Percentiles rank a stretch among this genome's conserved stretches.
Evolutionary conservation across 2,113 vertebrate genomes (phyloP).

Genomic region (Thalassarche chlororhynchos): DNA sequence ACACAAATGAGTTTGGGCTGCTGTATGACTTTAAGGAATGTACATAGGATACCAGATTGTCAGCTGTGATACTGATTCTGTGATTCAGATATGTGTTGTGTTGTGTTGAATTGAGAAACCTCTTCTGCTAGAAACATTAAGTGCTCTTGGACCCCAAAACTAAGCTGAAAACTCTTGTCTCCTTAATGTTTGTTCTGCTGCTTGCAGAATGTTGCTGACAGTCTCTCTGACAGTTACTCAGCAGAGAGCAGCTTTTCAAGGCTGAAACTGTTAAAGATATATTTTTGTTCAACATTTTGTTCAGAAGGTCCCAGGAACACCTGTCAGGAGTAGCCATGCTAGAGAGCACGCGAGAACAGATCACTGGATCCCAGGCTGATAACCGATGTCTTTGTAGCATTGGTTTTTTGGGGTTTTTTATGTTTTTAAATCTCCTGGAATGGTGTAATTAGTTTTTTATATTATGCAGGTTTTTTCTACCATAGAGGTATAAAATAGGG

Average conservation of each 20-base stretch:
- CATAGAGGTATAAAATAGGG: background rate
- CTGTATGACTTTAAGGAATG: background rate
- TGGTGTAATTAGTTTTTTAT: background rate
- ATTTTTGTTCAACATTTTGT: conserved; percentile 39
- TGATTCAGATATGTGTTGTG: background rate
- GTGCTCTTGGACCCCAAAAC: background rate
- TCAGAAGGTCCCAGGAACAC: conserved; percentile 49
- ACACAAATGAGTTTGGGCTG: background rate
- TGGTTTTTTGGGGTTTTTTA: background rate
- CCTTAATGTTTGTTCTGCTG: conserved; percentile 43
- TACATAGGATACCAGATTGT: background rate
- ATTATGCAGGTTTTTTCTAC: background rate
- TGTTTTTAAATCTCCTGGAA: background rate
- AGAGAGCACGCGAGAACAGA: background rate
- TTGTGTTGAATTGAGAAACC: background rate
- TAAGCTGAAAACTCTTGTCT: background rate
- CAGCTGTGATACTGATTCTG: background rate
- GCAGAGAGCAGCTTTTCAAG: conserved; percentile 47
- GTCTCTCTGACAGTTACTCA: conserved; percentile 37
- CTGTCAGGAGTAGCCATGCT: background rate
- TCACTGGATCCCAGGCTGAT: background rate
- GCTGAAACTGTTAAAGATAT: conserved; percentile 26
- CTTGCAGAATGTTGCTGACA: conserved; percentile 28
- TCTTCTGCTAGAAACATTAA: background rate
- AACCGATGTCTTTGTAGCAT: background rate